A percentile compares a stretch with the other conserved stretches of the same genome.
phyloP scores from a whole-genome alignment of 2,113 vertebrate genomes.

The Chionis minor region DNA sequence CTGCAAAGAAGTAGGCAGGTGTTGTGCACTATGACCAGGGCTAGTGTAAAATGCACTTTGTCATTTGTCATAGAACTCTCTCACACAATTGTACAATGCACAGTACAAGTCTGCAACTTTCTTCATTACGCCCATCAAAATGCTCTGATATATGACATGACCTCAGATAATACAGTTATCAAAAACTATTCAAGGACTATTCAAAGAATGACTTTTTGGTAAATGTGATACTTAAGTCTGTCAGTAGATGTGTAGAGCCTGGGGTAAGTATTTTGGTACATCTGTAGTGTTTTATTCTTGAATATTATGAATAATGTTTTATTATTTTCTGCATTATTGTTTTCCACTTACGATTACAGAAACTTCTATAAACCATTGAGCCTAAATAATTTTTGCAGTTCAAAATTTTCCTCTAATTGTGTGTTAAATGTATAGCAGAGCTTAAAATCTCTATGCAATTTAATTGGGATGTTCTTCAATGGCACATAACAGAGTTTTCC shows the following conservation, averaged over 20 bases:
- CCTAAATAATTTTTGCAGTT: neutral
- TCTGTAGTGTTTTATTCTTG: neutral
- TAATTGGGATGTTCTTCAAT: neutral
- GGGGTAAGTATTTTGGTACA: neutral
- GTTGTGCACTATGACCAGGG: neutral
- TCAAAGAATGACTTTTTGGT: neutral
- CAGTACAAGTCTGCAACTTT: neutral
- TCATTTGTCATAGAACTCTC: neutral
- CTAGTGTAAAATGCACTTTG: neutral
- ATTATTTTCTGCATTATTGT: neutral
- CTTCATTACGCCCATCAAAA: neutral
- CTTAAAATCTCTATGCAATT: neutral
- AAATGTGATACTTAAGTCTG: neutral
- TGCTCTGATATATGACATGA: neutral
- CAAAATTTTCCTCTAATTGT: neutral
- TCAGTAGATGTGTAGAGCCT: neutral
- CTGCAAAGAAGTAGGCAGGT: neutral
- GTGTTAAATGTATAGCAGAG: neutral
- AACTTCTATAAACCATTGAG: neutral
- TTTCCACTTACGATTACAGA: neutral
- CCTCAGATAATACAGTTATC: neutral
- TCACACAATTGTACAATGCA: neutral
- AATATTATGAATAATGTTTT: neutral
- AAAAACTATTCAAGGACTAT: neutral
- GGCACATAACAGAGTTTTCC: neutral